Evolutionary conservation across 2,113 vertebrate species (phyloP), one percentile per base, ranked within the genome.

Genomic region (Gnathonemus echidnorhynchus): DNA sequence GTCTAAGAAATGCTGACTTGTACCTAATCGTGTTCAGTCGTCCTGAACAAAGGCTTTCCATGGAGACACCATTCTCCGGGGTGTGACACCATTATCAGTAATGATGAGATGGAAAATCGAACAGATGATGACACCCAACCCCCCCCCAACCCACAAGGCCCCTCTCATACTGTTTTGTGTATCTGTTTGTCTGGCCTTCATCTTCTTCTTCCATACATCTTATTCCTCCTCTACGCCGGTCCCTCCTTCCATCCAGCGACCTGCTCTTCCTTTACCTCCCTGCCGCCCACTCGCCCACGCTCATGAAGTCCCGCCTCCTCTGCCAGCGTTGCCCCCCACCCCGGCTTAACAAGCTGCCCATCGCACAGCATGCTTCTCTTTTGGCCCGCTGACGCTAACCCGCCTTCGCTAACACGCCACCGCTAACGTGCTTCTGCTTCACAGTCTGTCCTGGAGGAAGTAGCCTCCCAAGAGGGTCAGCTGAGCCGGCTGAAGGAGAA

Each of bases 371-470:
- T 11, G 6, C 86, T 56, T 4, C 48, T 52, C n/a, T 27, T 27
- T 6, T 27, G 46, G 11, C 45, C 11, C n/a, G 21, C 46, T n/a
- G 46, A 39, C 24, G 85, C 48, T 50, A 49, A 86, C 85, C 48
- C 2, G 13, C n/a, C n/a, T 15, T 88, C 15, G 66, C 77, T 88
- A 90, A 88, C 87, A 13, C 3, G 49, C 70, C 27, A 70, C 89
- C 94, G 92, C 90, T 94, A 93, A 96, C 91, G 77, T 95, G 94
- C 94, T 95, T 97, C 88, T 96, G 96, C 96, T 96, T 97, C 97
- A 94, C 95, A 99, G 98, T 97, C 96, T 95, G 96, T 99, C 94
- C 96, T 99, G 95, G 97, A 99, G 95, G 98, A 99, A 96, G 96
- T 98, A 96, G 94, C 96, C 92, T 96, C 96, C 94, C 96, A 96